Base-by-base conservation (phyloP, 2,888 invertebrate genomes). In the Ophion ellenae region DNA sequence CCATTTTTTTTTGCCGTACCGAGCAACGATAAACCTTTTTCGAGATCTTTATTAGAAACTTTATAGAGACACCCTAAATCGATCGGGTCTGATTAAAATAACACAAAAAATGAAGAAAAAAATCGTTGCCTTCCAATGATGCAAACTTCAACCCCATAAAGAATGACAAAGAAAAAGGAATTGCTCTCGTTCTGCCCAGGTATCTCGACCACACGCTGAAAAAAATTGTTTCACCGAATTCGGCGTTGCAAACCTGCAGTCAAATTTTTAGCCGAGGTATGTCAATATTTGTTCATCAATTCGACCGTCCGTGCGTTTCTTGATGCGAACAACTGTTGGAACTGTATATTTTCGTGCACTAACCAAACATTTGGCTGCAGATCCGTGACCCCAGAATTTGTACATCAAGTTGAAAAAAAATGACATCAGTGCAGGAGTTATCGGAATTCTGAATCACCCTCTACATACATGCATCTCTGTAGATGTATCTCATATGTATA, bases 371-470 rank as follows among this genome's bases (percentile, higher is more conserved):
- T 14, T 14, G 17, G 14, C 53, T 14, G 3, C 5, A 53, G 53
- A 11, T 53, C 11, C 14, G 5, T 2, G 53, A 17, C 1, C 17
- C 53, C 53, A 14, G 53, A 14, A 53, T 17, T 53, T 3, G 17
- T 17, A 17, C 5, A 53, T 11, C 1, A 90, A 91, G 91, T 90
- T 90, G n/a, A 45, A 69, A 45, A 67, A 45, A 67, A 32, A 40
- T 40, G 0, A 53, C 4, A 5, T 40, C 17, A 53, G 5, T 53
- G 17, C 9, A 53, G 40, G 3, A 53, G 9, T 66, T 11, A 66
- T 5, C 20, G n/a, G 32, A 66, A n/a, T 57, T 40, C 17, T 24
- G 57, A 57, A 77, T 6, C 11, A 57, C 9, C 28, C 32, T 47
- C 45, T 63, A 20, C 76, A 24, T 24, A 61, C 1, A 61, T 20